Evolutionary conservation across 2,888 invertebrate genomes (phyloP).

Genomic region (Dolichopus griseipennis): DNA sequence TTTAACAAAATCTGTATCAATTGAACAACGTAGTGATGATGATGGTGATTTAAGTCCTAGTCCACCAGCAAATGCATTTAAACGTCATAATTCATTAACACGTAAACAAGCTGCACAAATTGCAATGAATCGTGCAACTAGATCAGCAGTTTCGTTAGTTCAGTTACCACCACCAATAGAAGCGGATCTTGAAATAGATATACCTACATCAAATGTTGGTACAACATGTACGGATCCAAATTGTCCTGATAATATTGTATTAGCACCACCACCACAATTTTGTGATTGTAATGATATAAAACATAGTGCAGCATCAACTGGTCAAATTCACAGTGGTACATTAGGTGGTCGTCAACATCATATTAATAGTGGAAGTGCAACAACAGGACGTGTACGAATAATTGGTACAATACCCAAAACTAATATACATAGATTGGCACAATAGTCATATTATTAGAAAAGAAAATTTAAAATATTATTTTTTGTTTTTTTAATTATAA

Average conservation of each 20-base stretch:
- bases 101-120: conserved; percentile 53
- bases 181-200: conserved; percentile 58
- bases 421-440: conserved; percentile 34
- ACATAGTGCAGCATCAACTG: conserved; percentile 31
- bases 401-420: conserved; percentile 75
- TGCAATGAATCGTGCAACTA: conserved; percentile 49
- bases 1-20: conserved; percentile 30
- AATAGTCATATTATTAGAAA: conserved; percentile 26
- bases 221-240: conserved; percentile 27
- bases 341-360: conserved; percentile 24
- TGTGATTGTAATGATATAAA: conserved; percentile 59
- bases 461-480: background rate
- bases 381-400: conserved; percentile 57
- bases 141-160: conserved; percentile 65
- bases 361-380: conserved; percentile 16
- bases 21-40: conserved; percentile 40
- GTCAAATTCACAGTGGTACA: conserved; percentile 23
- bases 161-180: conserved; percentile 74
- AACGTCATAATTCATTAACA: conserved; percentile 55
- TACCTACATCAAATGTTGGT: conserved; percentile 28
- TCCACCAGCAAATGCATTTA: conserved; percentile 46
- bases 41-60: conserved; percentile 43
- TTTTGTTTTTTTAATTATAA: too few species aligned
- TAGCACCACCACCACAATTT: conserved; percentile 86
- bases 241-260: conserved; percentile 51